Percentiles rank a stretch among this genome's conserved stretches.
Conservation (phyloP, 2,113 vertebrate genomes). For the Leiothrix lutea region DNA sequence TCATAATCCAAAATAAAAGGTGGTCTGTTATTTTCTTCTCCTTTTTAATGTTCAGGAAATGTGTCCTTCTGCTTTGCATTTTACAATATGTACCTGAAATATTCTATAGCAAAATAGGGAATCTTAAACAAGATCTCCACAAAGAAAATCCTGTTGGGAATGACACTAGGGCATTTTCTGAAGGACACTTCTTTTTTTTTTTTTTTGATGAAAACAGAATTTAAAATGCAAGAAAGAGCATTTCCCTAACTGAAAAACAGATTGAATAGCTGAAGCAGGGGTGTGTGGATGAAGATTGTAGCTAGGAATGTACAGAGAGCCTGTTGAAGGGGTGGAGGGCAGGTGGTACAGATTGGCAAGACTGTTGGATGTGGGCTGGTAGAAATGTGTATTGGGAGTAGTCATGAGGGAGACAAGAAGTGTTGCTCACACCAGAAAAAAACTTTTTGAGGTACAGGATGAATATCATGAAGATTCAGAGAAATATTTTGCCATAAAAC, state of each 20-base stretch:
- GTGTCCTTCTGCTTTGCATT: not conserved
- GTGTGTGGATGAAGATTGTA: conserved; percentile 40
- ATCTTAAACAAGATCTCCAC: not conserved
- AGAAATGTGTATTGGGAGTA: conserved; percentile 29
- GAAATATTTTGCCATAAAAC: not conserved
- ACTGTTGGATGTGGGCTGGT: conserved; percentile 36
- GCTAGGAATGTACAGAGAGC: conserved; percentile 50
- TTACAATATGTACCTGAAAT: not conserved
- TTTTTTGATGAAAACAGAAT: not conserved
- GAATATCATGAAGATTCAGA: not conserved
- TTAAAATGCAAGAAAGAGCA: conserved; percentile 26
- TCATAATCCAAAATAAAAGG: not conserved
- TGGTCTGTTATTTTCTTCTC: not conserved
- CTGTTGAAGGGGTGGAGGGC: conserved; percentile 69
- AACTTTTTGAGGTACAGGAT: conserved; percentile 24
- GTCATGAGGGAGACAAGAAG: conserved; percentile 25
- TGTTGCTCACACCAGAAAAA: not conserved
- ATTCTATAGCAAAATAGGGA: not conserved
- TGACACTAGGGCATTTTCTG: not conserved
- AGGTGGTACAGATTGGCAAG: conserved; percentile 59
- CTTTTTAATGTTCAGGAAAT: not conserved
- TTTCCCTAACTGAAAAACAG: conserved; percentile 40
- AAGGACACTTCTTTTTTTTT: conserved; percentile 16
- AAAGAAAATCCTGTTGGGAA: not conserved
- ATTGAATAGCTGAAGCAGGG: conserved; percentile 54